phyloP scores from a whole-genome alignment of 2,888 invertebrate genomes.

The Pemphredon lugubris region DNA sequence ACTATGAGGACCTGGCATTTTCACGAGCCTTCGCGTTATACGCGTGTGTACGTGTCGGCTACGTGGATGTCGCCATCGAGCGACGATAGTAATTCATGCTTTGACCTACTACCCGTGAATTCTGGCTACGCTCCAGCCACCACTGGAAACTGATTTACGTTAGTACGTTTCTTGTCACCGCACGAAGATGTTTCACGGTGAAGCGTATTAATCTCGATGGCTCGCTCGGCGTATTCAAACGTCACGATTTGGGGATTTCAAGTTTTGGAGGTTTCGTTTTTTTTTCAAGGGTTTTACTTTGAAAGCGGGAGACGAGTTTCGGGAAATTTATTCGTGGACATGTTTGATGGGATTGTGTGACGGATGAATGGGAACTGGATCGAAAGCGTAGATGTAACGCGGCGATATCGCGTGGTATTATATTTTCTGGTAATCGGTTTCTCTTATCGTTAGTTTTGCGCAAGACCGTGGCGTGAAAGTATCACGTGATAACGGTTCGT shows the following conservation, averaged over 20 bases:
- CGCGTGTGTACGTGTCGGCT: neutral
- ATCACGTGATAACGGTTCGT: too few relatives aligned
- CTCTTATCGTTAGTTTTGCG: too few relatives aligned
- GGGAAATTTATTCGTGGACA: too few relatives aligned
- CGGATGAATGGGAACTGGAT: too few relatives aligned
- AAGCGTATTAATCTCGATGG: slow-evolving; percentile 31
- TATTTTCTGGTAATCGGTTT: too few relatives aligned
- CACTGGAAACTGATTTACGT: slow-evolving; percentile 39
- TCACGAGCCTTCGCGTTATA: slow-evolving; percentile 15
- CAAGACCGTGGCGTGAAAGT: too few relatives aligned
- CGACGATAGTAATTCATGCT: slow-evolving; percentile 24
- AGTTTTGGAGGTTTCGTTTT: too few relatives aligned
- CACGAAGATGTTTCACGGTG: neutral
- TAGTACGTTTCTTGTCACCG: neutral
- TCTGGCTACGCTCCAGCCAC: slow-evolving; percentile 35
- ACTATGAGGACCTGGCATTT: slow-evolving; percentile 53
- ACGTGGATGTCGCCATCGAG: neutral
- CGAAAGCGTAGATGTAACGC: too few relatives aligned
- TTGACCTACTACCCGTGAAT: slow-evolving; percentile 35
- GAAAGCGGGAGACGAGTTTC: too few relatives aligned
- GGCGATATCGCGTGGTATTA: too few relatives aligned
- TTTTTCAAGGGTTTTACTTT: too few relatives aligned
- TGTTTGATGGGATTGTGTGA: too few relatives aligned
- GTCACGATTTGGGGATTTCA: slow-evolving; percentile 47
- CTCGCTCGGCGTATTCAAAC: slow-evolving; percentile 28